Conservation (phyloP, 1,140 invertebrate genomes). For the Tetragnatha versicolor region DNA sequence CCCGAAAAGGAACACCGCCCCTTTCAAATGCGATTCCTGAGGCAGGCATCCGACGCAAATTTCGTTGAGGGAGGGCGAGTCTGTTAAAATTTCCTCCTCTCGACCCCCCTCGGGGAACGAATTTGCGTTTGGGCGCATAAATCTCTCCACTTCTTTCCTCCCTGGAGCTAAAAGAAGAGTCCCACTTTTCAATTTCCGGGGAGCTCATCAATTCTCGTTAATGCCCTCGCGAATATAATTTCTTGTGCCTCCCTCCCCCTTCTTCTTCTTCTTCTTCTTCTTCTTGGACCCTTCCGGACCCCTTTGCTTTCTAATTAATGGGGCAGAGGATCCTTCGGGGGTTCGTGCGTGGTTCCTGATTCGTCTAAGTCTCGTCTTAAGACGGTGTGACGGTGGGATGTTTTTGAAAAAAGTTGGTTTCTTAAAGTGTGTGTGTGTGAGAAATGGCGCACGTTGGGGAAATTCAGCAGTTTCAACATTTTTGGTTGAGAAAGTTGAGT, state of each 20-base stretch:
- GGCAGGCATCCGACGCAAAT: slow-evolving; percentile 7
- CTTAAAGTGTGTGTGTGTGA: no score
- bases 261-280: no score
- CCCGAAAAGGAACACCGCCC: slow-evolving; percentile 3
- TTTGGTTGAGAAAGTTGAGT: no score
- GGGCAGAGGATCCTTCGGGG: no score
- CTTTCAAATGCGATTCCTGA: neutral
- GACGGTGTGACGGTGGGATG: no score
- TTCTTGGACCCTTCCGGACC: neutral
- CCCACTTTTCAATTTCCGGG: slow-evolving; percentile 46
- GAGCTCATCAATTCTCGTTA: slow-evolving; percentile 45
- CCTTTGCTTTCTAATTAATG: slow-evolving; percentile 35
- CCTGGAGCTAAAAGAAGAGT: slow-evolving; percentile 28
- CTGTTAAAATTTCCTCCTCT: slow-evolving; percentile 15
- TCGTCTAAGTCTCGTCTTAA: no score
- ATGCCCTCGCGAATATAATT: slow-evolving; percentile 39
- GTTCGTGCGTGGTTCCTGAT: no score
- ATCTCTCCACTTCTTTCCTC: slow-evolving; percentile 7
- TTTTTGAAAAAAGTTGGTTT: no score
- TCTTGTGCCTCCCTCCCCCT: neutral
- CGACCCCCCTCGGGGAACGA: neutral
- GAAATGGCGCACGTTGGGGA: no score
- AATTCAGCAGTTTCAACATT: no score
- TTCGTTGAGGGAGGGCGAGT: slow-evolving; percentile 10
- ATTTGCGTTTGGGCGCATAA: slow-evolving; percentile 17